Evolutionary conservation across 2,888 invertebrate species (phyloP).

Genomic region (Notocelia uddmanniana): DNA sequence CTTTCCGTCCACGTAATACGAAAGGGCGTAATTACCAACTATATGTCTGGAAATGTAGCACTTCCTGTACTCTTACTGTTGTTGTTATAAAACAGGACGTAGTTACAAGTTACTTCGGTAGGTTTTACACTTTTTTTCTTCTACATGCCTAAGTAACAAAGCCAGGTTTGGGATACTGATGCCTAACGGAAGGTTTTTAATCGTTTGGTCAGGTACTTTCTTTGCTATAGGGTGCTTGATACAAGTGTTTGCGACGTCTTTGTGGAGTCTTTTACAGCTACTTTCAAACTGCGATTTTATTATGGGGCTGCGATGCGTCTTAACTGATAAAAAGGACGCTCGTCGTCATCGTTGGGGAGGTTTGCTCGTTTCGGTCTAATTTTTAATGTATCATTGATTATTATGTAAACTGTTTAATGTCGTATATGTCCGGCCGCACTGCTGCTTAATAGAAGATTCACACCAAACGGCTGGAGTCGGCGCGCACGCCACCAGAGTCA

Average conservation of each 20-base stretch:
- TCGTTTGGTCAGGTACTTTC: not conserved
- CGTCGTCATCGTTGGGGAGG: too few species aligned
- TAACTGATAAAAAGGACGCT: too few species aligned
- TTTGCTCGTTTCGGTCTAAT: too few species aligned
- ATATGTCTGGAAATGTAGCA: not conserved
- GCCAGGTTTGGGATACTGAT: not conserved
- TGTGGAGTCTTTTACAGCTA: not conserved
- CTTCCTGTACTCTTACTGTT: not conserved
- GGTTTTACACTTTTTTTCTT: not conserved
- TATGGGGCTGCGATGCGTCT: not conserved
- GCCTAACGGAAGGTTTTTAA: slow-evolving; percentile 6
- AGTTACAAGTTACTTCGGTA: not conserved
- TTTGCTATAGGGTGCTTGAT: slow-evolving; percentile 12
- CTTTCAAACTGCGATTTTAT: not conserved
- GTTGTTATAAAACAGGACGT: not conserved
- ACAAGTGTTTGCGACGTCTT: slow-evolving; percentile 14
- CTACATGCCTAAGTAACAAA: not conserved
- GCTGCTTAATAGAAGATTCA: too few species aligned
- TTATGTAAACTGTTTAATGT: too few species aligned
- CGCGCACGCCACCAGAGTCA: too few species aligned
- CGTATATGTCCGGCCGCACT: too few species aligned
- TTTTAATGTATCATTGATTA: too few species aligned
- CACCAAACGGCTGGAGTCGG: too few species aligned
- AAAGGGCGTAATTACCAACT: not conserved
- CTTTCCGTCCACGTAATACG: not conserved